These are phyloP conservation scores for Drosophila prosaltans DNA, from an alignment of 1,140 invertebrate species.

Conservation along the genomic window DNA sequence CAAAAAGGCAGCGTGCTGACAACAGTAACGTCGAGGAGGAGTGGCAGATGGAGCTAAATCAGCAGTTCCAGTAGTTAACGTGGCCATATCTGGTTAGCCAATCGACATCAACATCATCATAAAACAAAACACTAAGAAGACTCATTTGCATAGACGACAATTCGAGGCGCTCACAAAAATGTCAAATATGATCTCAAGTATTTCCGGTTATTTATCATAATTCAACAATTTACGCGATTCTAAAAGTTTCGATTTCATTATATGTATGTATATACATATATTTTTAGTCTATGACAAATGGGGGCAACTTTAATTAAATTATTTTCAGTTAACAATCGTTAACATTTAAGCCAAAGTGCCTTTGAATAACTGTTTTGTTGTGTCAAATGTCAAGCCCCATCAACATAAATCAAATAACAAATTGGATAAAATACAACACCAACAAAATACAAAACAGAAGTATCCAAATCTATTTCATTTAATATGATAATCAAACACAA, in stretches of 20 bases:
- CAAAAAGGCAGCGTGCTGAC: not conserved
- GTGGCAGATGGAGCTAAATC: not conserved
- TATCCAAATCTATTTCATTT: constrained; percentile 39
- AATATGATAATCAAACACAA: constrained; percentile 28
- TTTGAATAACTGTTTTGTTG: constrained; percentile 16
- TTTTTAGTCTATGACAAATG: constrained; percentile 49
- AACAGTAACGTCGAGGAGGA: not conserved
- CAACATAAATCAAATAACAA: constrained; percentile 58
- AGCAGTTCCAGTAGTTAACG: constrained; percentile 11
- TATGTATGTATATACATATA: not conserved
- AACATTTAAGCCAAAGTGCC: constrained; percentile 16
- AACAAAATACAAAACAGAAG: constrained; percentile 21
- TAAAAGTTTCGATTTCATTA: constrained; percentile 21
- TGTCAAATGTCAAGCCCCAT: constrained; percentile 46
- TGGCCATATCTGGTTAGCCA: constrained; percentile 10
- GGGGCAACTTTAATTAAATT: constrained; percentile 19
- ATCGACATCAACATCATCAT: constrained; percentile 30
- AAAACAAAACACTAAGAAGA: constrained; percentile 42
- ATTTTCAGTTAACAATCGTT: constrained; percentile 26
- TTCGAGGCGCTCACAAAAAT: constrained; percentile 21
- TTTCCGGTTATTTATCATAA: constrained; percentile 44
- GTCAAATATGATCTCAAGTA: constrained; percentile 49
- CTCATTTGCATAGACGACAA: constrained; percentile 58
- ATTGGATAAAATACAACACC: constrained; percentile 47
- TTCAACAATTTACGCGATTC: constrained; percentile 26